A percentile compares a stretch with the other conserved stretches of the same genome.
These are phyloP conservation scores for Heliangelus exortis DNA, from an alignment of 2,797 vertebrate species.

Conservation along the genomic window DNA sequence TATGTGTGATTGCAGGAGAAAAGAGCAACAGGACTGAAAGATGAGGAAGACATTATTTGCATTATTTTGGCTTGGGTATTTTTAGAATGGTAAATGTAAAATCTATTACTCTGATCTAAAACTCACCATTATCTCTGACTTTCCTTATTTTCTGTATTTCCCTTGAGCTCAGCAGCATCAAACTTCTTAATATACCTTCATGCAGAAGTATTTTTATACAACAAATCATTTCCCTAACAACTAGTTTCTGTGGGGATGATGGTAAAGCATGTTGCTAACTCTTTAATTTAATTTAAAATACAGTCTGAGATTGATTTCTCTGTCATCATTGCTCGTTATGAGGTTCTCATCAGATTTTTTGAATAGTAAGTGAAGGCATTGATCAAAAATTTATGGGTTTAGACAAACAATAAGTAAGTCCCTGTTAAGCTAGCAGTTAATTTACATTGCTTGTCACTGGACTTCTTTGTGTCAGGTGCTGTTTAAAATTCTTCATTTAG, in stretches of 20 bases:
- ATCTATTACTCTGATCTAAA: background rate
- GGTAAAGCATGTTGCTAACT: background rate
- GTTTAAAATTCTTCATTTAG: background rate
- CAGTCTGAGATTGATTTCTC: background rate
- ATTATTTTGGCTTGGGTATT: background rate
- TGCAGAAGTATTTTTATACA: background rate
- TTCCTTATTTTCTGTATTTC: background rate
- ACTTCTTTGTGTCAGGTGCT: background rate
- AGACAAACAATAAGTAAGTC: background rate
- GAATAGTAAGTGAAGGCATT: background rate
- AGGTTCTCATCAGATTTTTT: background rate
- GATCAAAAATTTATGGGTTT: background rate
- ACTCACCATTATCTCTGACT: background rate
- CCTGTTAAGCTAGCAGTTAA: background rate
- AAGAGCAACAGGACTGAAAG: background rate
- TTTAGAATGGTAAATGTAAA: background rate
- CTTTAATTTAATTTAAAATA: background rate
- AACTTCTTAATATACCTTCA: background rate
- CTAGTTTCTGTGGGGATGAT: background rate
- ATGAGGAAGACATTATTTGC: background rate
- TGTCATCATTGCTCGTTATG: background rate
- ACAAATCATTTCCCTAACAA: background rate
- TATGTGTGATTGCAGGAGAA: background rate
- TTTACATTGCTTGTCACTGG: background rate
- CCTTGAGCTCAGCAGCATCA: background rate